Evolutionary conservation across 1,140 invertebrate genomes (phyloP).

Genomic region (Trachymyrmex septentrionalis): DNA sequence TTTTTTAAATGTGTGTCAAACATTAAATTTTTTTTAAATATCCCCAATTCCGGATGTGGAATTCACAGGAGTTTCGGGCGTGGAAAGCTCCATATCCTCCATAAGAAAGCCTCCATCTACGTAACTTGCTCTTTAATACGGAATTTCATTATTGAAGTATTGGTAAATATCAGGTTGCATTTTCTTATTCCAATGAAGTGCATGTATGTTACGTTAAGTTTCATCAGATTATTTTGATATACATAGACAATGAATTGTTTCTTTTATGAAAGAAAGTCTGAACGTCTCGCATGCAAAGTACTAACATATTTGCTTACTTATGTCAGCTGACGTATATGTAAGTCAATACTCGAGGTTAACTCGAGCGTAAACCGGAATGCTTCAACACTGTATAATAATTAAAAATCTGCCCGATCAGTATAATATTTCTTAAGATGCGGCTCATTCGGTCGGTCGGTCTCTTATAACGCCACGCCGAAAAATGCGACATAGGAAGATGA

Average conservation of each 20-base stretch:
- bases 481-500: constrained; percentile 22
- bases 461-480: constrained; percentile 22
- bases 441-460: constrained; percentile 22
- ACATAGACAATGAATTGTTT: background rate
- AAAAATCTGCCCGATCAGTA: constrained; percentile 50
- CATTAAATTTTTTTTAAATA: too few species aligned
- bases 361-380: background rate
- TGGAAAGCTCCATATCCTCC: too few species aligned
- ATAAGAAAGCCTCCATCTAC: background rate
- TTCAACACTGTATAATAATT: constrained; percentile 54
- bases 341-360: constrained; percentile 27
- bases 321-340: background rate
- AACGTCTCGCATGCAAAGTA: background rate
- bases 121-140: too few species aligned
- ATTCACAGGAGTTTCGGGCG: too few species aligned
- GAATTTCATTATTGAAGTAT: too few species aligned
- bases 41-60: too few species aligned
- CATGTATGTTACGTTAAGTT: too few species aligned
- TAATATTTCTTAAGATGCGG: constrained; percentile 55
- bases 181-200: background rate
- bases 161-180: background rate
- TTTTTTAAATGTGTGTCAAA: too few species aligned
- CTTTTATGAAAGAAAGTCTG: background rate
- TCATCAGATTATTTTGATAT: background rate
- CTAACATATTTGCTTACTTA: background rate